phyloP scores from a whole-genome alignment of 2,113 vertebrate genomes.

The Pagrus major region DNA sequence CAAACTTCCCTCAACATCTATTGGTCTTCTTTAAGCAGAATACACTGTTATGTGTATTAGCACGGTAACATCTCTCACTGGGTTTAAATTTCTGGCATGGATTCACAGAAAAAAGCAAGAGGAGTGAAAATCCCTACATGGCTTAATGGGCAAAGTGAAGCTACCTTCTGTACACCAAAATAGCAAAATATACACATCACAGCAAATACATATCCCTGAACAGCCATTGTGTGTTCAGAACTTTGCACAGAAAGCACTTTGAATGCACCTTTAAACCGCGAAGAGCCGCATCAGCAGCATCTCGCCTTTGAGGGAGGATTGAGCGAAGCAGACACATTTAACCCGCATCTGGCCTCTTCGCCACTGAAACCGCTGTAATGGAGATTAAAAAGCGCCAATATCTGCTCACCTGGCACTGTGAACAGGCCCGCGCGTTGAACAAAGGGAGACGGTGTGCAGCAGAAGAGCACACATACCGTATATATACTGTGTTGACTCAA shows the following conservation, averaged over 20 bases:
- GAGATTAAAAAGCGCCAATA: constrained; percentile 69
- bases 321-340: constrained; percentile 49
- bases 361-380: constrained; percentile 37
- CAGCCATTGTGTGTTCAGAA: constrained; percentile 42
- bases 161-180: constrained; percentile 8
- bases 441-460: constrained; percentile 32
- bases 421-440: constrained; percentile 10
- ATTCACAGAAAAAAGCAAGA: constrained; percentile 3
- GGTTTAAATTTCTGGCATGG: background rate
- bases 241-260: constrained; percentile 67
- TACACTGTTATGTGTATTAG: background rate
- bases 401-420: constrained; percentile 67
- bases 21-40: constrained; percentile 7
- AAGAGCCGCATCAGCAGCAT: constrained; percentile 73
- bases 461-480: constrained; percentile 37
- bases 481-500: constrained; percentile 43
- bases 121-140: background rate
- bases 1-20: background rate
- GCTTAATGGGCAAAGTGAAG: constrained; percentile 22
- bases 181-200: constrained; percentile 39
- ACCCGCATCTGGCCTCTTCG: constrained; percentile 38
- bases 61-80: background rate
- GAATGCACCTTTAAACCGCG: constrained; percentile 54
- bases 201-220: constrained; percentile 55
- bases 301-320: constrained; percentile 58